Evolutionary conservation across 2,113 vertebrate species (phyloP).

Genomic region (Microcebus tavaratra): DNA sequence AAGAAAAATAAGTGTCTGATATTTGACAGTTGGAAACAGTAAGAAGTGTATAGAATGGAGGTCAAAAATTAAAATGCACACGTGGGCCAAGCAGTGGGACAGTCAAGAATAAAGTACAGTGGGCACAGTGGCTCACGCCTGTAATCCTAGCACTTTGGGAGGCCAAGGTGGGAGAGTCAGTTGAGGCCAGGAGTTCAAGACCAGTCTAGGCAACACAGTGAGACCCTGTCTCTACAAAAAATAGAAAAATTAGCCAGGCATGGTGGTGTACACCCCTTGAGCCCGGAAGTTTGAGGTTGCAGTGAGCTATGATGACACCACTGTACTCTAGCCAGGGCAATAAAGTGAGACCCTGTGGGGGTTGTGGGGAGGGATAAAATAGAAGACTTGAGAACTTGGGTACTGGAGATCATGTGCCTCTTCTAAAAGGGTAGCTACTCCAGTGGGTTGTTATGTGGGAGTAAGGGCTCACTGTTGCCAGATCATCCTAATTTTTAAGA

Average conservation of each 20-base stretch:
- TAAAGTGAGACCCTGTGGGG: no score
- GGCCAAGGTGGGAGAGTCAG: no score
- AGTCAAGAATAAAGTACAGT: not conserved
- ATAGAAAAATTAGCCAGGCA: no score
- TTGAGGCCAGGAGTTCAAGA: no score
- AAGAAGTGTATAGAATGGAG: not conserved
- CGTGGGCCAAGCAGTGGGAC: not conserved
- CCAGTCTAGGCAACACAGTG: no score
- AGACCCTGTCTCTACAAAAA: no score
- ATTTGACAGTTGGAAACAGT: not conserved
- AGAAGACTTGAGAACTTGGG: not conserved
- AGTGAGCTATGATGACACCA: no score
- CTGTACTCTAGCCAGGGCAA: no score
- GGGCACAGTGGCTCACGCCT: no score
- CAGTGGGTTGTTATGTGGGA: not conserved
- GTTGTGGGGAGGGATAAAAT: not conserved
- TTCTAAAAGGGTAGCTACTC: not conserved
- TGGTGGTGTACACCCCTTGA: no score
- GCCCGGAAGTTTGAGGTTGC: no score
- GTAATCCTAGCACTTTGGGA: no score
- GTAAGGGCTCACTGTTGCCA: not conserved
- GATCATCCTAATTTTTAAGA: not conserved
- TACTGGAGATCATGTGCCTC: not conserved
- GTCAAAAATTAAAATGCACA: not conserved
- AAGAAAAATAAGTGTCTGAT: not conserved